phyloP scores from a whole-genome alignment of 2,797 vertebrate genomes.

The Rachycentron canadum region DNA sequence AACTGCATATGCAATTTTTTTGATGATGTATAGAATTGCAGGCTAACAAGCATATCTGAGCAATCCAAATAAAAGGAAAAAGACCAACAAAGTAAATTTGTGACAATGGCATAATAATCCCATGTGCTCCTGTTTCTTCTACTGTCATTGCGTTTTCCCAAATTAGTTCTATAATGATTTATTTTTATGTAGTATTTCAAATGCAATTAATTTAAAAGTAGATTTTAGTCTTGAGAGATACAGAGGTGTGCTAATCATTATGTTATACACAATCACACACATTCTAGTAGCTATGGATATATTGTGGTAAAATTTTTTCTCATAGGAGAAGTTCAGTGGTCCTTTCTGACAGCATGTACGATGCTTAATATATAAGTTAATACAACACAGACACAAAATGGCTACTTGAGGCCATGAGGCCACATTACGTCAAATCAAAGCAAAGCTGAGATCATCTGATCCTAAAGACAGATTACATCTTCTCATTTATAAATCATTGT shows the following conservation, averaged over 20 bases:
- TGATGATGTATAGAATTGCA: not conserved
- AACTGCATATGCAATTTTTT: not conserved
- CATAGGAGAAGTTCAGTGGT: constrained; percentile 16
- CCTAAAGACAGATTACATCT: constrained; percentile 47
- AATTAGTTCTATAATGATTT: not conserved
- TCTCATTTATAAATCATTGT: constrained; percentile 50
- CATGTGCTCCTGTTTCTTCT: not conserved
- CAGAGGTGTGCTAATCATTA: not conserved
- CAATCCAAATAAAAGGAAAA: constrained; percentile 2
- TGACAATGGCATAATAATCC: not conserved
- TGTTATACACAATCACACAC: not conserved
- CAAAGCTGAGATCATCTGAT: constrained; percentile 28
- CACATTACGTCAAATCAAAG: constrained; percentile 45
- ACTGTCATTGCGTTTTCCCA: not conserved
- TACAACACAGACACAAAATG: constrained; percentile 26
- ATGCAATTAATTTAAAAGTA: not conserved
- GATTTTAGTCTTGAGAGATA: not conserved
- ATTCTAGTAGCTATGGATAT: not conserved
- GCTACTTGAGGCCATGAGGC: not conserved
- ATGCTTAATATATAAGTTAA: constrained; percentile 54
- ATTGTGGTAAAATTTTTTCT: constrained; percentile 1
- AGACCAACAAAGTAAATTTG: not conserved
- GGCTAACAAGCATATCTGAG: constrained; percentile 3
- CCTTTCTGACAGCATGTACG: constrained; percentile 30
- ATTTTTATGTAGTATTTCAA: not conserved